Evolutionary conservation across 2,113 vertebrate genomes (phyloP).

Genomic region (Cricetomys ansorgei): DNA sequence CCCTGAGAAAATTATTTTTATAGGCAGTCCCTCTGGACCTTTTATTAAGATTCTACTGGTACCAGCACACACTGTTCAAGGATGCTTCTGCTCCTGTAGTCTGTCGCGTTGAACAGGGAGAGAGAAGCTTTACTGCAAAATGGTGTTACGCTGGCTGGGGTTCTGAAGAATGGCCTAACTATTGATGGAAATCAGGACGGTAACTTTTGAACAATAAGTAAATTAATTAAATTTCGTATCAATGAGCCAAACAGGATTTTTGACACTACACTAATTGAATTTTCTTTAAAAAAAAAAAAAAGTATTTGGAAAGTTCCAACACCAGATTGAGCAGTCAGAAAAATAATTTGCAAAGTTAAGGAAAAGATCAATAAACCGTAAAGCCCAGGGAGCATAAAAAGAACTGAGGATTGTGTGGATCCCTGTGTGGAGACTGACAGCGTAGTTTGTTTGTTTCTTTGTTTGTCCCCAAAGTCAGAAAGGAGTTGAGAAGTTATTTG

Average conservation of each 20-base stretch:
- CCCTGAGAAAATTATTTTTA: background rate
- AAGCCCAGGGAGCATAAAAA: too few relatives aligned
- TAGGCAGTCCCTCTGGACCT: background rate
- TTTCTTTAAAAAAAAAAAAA: too few relatives aligned
- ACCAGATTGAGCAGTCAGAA: background rate
- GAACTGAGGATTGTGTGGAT: background rate
- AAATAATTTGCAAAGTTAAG: background rate
- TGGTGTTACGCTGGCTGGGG: background rate
- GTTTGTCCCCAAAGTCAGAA: too few relatives aligned
- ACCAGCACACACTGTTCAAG: too few relatives aligned
- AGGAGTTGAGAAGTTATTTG: background rate
- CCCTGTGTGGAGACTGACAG: too few relatives aligned
- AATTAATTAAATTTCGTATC: background rate
- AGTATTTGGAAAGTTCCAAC: background rate
- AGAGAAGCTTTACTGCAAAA: background rate
- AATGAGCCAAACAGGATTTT: background rate
- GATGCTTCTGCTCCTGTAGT: background rate
- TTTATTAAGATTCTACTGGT: background rate
- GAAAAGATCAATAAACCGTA: background rate
- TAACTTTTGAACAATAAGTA: background rate
- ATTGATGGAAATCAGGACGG: too few relatives aligned
- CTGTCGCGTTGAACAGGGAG: background rate
- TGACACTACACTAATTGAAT: too few relatives aligned
- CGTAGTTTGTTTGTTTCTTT: background rate
- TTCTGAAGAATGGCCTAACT: background rate